Evolutionary conservation across 2,797 vertebrate species (phyloP).

Genomic region (Syndactyla subalaris): DNA sequence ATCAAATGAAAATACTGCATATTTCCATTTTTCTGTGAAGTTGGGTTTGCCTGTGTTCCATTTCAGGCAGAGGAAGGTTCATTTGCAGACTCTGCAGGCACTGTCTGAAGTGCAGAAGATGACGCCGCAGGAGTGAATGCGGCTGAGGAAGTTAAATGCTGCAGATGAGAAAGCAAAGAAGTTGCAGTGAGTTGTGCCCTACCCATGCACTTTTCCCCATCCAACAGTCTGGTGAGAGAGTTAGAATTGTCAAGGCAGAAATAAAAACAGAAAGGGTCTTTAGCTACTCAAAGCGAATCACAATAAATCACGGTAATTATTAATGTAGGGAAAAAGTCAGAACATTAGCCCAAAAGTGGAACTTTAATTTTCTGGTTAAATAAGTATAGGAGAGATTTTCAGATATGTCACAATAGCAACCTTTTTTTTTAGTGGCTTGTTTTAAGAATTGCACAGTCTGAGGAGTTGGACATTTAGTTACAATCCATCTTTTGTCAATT

Average conservation of each 20-base stretch:
- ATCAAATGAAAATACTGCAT: constrained; percentile 5
- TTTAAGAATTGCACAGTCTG: background rate
- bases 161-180: constrained; percentile 80
- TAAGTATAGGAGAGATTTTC: background rate
- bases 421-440: background rate
- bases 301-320: background rate
- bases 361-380: background rate
- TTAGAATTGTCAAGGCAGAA: background rate
- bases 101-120: constrained; percentile 84
- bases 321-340: background rate
- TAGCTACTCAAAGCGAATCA: background rate
- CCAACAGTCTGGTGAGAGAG: background rate
- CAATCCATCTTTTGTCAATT: background rate
- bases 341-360: background rate
- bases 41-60: background rate
- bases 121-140: constrained; percentile 84
- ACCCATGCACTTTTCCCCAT: background rate
- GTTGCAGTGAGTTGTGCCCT: constrained; percentile 75
- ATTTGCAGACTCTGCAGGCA: constrained; percentile 83
- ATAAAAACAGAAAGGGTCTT: background rate
- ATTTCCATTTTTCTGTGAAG: constrained; percentile 34
- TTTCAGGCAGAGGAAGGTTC: constrained; percentile 80
- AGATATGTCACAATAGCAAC: background rate
- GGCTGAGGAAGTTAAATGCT: constrained; percentile 81
- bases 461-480: background rate